Percentiles rank a stretch among this genome's conserved stretches.
Evolutionary conservation across 2,113 vertebrate genomes (phyloP).

Genomic region (Nematolebias whitei): DNA sequence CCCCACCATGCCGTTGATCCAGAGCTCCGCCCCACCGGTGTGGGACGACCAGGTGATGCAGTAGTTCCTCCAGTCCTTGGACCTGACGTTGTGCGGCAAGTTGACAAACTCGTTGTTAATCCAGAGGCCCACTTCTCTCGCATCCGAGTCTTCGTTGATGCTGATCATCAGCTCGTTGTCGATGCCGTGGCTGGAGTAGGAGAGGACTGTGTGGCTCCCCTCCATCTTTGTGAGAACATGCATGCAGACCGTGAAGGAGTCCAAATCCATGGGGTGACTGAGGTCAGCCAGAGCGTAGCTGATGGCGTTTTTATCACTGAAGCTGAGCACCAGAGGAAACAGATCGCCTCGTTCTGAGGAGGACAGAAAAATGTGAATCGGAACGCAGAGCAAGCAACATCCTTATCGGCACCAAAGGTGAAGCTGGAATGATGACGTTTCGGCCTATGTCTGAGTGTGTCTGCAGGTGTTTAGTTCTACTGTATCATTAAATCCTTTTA

Average conservation of each 20-base stretch:
- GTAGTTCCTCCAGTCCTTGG: constrained; percentile 80
- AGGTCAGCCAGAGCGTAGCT: constrained; percentile 76
- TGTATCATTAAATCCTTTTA: too few relatives aligned
- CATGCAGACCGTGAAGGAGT: constrained; percentile 82
- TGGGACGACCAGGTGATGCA: constrained; percentile 82
- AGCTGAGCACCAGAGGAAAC: constrained; percentile 81
- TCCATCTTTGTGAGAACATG: constrained; percentile 53
- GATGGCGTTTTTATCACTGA: constrained; percentile 68
- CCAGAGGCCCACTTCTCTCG: constrained; percentile 75
- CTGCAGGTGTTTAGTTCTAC: too few relatives aligned
- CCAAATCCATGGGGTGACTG: constrained; percentile 68
- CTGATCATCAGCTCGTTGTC: constrained; percentile 82
- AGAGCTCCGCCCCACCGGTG: constrained; percentile 69
- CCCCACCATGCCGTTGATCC: constrained; percentile 79
- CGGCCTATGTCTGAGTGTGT: too few relatives aligned
- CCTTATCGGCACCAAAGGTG: too few relatives aligned
- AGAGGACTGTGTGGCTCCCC: constrained; percentile 76
- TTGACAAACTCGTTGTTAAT: constrained; percentile 80
- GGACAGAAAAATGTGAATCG: constrained; percentile 18
- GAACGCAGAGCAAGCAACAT: too few relatives aligned
- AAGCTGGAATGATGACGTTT: not conserved
- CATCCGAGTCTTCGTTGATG: constrained; percentile 45
- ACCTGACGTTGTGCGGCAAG: constrained; percentile 69
- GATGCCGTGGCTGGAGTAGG: constrained; percentile 75
- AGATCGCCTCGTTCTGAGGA: constrained; percentile 57